These are phyloP conservation scores for Masticophis lateralis DNA, from an alignment of 2,797 vertebrate genomes.

Conservation along the genomic window DNA sequence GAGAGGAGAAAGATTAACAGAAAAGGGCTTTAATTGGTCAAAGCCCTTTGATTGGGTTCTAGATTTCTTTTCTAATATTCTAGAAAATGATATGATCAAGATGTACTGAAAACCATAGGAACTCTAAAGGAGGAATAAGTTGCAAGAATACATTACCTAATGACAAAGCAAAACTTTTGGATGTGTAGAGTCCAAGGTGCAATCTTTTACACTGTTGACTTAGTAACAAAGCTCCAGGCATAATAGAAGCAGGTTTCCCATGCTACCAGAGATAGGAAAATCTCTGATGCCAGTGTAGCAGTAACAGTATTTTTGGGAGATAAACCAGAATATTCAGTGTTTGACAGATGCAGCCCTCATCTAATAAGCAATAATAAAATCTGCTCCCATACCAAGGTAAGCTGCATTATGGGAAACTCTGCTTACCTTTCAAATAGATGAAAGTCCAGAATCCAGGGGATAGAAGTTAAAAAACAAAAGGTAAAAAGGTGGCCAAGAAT, in stretches of 20 bases:
- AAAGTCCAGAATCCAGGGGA: not conserved
- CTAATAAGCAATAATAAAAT: not conserved
- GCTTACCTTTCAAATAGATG: not conserved
- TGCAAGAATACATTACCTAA: not conserved
- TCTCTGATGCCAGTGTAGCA: not conserved
- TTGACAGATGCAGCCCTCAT: not conserved
- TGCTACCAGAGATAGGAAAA: not conserved
- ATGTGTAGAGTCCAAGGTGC: not conserved
- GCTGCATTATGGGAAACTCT: not conserved
- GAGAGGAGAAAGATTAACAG: not conserved
- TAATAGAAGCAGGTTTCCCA: not conserved
- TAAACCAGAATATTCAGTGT: not conserved
- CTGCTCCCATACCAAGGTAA: not conserved
- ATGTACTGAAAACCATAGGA: not conserved
- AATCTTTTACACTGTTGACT: not conserved
- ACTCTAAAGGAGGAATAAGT: not conserved
- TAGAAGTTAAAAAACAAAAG: not conserved
- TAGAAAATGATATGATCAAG: not conserved
- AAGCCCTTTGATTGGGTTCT: no score
- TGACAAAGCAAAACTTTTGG: not conserved
- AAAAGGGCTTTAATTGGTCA: not conserved
- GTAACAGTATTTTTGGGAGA: not conserved
- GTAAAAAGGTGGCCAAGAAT: not conserved
- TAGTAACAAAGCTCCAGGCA: not conserved
- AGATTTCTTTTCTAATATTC: not conserved